Conservation (phyloP, 2,797 vertebrate genomes). For the Anableps anableps region DNA sequence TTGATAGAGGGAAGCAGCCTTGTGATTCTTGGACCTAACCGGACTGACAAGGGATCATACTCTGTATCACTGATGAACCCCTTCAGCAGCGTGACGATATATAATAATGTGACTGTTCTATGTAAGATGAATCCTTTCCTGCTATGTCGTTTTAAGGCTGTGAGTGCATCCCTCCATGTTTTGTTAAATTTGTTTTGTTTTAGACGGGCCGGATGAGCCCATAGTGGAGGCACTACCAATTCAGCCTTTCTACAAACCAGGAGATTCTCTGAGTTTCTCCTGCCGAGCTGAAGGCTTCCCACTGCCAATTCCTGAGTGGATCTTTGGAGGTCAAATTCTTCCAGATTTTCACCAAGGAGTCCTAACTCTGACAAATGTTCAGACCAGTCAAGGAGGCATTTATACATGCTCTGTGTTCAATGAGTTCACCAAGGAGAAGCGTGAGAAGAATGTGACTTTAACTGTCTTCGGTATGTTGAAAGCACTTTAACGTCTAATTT, state of each 20-base stretch:
- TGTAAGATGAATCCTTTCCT: conserved; percentile 77
- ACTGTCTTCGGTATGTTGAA: conserved; percentile 75
- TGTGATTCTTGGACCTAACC: conserved; percentile 62
- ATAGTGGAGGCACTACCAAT: conserved; percentile 57
- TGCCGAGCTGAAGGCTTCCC: conserved; percentile 81
- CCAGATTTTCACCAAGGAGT: conserved; percentile 52
- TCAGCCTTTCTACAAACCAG: conserved; percentile 62
- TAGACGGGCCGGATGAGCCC: conserved; percentile 86
- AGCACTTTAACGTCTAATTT: neutral
- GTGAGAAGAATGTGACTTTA: conserved; percentile 66
- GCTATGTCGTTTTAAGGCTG: neutral
- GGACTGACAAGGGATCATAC: conserved; percentile 80
- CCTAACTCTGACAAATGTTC: conserved; percentile 71
- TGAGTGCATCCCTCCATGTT: neutral
- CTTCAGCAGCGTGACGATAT: conserved; percentile 57
- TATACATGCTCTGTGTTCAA: conserved; percentile 83
- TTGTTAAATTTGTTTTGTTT: conserved; percentile 10
- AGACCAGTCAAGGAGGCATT: conserved; percentile 77
- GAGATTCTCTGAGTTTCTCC: conserved; percentile 70
- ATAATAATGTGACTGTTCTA: conserved; percentile 70
- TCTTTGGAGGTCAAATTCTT: conserved; percentile 64
- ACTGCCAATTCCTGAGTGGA: conserved; percentile 75
- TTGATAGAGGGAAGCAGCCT: conserved; percentile 56
- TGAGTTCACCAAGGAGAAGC: conserved; percentile 42
- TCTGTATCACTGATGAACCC: conserved; percentile 80